Conservation (phyloP, 2,888 invertebrate genomes). For the Plagodis dolabraria region DNA sequence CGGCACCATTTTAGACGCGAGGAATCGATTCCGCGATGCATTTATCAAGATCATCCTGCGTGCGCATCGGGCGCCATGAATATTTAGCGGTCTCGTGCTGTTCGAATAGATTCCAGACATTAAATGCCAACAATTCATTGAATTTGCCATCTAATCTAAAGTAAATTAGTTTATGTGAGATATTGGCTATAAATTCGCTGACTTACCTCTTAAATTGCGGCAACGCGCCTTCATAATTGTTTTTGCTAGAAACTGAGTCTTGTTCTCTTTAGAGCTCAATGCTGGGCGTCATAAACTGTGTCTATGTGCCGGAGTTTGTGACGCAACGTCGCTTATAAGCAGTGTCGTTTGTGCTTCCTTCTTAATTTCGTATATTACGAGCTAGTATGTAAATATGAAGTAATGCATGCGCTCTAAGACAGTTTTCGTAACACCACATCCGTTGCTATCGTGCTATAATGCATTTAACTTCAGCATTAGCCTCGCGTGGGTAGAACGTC, state of each 20-base stretch:
- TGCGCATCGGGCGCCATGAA: constrained; percentile 57
- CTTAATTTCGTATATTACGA: constrained; percentile 20
- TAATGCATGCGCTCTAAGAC: constrained; percentile 28
- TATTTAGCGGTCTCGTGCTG: constrained; percentile 56
- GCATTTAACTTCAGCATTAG: constrained; percentile 68
- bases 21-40: constrained; percentile 24
- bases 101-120: constrained; percentile 50
- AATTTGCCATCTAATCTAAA: constrained; percentile 28
- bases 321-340: constrained; percentile 10
- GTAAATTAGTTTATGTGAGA: constrained; percentile 33
- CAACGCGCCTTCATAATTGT: constrained; percentile 36
- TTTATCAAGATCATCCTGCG: constrained; percentile 54
- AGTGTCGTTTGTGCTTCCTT: constrained; percentile 12
- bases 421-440: constrained; percentile 56
- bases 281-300: constrained; percentile 14
- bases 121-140: constrained; percentile 41
- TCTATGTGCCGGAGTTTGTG: constrained; percentile 12
- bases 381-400: constrained; percentile 33
- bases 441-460: constrained; percentile 46
- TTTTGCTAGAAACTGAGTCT: constrained; percentile 31
- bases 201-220: constrained; percentile 34
- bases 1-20: constrained; percentile 29
- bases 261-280: constrained; percentile 12
- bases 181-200: constrained; percentile 31
- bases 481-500: constrained; percentile 78